Percentiles rank a stretch among this genome's conserved stretches.
Evolutionary conservation across 2,797 vertebrate genomes (phyloP).

Genomic region (Capromys pilorides): DNA sequence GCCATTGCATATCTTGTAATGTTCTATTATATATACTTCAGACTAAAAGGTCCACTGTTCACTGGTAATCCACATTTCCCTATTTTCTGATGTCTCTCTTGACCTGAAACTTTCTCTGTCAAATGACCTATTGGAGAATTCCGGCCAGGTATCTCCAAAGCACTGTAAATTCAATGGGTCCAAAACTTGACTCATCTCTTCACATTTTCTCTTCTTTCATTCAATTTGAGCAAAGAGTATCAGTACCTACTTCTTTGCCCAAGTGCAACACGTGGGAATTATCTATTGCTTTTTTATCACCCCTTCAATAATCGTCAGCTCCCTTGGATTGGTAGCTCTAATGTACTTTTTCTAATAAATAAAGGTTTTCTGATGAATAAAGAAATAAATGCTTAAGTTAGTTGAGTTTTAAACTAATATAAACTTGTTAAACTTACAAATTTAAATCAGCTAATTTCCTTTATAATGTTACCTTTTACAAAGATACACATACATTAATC

Average conservation of each 20-base stretch:
- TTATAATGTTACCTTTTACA: conserved; percentile 47
- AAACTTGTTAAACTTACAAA: conserved; percentile 46
- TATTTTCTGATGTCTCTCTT: conserved; percentile 29
- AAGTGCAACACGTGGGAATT: background rate
- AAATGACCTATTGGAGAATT: conserved; percentile 31
- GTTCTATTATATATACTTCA: conserved; percentile 34
- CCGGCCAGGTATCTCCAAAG: background rate
- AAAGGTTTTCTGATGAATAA: conserved; percentile 27
- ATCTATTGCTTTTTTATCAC: conserved; percentile 38
- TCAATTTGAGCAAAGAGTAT: background rate
- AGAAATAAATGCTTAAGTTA: conserved; percentile 13
- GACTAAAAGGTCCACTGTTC: background rate
- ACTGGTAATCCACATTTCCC: conserved; percentile 1
- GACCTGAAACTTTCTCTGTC: background rate
- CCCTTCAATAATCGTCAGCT: conserved; percentile 49
- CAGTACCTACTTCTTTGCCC: background rate
- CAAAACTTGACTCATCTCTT: conserved; percentile 13
- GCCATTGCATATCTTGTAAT: background rate
- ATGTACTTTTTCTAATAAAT: conserved; percentile 62
- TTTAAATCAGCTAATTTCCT: conserved; percentile 43
- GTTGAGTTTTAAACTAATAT: conserved; percentile 59
- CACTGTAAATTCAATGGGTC: background rate
- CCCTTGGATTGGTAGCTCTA: conserved; percentile 47
- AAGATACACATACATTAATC: background rate
- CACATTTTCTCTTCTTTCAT: background rate